Base-by-base conservation (phyloP, 30 jellyfish, hydroid and myxozoan genomes). In the Pseudorhiza aurosa region DNA sequence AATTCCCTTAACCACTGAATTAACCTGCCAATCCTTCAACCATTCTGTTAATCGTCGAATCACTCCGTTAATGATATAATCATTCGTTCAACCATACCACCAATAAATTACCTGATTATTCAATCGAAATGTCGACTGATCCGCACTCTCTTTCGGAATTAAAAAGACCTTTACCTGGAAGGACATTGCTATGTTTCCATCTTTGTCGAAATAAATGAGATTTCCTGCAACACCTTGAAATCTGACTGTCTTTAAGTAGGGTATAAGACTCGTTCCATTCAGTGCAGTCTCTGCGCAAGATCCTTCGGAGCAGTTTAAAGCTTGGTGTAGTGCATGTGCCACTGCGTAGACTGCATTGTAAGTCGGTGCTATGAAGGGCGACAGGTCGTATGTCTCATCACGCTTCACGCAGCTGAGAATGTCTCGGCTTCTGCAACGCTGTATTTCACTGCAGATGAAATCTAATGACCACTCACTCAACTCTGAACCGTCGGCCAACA, bases 321-420 rank as follows among this genome's bases (percentile, higher is more conserved):
- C 18, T n/a, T 19, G 46, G 68, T 90, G 98, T 19, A 90, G 57
- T 27, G 96, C 95, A 26, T 78, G 68, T 15, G 96, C 98, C 19
- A 72, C 88, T 11, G 98, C 98, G 60, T 59, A 80, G 7, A 91
- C 98, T 4, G 98, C 98, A 80, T 85, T 86, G 39, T 75, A 49
- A 1, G 96, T 85, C 12, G 98, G 35, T 14, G 80, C 85, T 1
- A 83, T 65, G 67, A 31, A 83, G 11, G 96, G 93, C 2, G 96
- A 47, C 27, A 73, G 19, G 9, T 68, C 94, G 26, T 74, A 90
- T 14, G 26, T 28, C 0, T 55, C 89, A n/a, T n/a, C n/a, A 9
- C 25, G 62, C 58, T 27, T 15, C 3, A 71, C 40, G 33, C 97
- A 88, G 22, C 40, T 45, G 25, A 51, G 58, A 2, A 81, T n/a